Base-by-base conservation (phyloP, 2,888 invertebrate genomes). In the Heliconius charithonia region DNA sequence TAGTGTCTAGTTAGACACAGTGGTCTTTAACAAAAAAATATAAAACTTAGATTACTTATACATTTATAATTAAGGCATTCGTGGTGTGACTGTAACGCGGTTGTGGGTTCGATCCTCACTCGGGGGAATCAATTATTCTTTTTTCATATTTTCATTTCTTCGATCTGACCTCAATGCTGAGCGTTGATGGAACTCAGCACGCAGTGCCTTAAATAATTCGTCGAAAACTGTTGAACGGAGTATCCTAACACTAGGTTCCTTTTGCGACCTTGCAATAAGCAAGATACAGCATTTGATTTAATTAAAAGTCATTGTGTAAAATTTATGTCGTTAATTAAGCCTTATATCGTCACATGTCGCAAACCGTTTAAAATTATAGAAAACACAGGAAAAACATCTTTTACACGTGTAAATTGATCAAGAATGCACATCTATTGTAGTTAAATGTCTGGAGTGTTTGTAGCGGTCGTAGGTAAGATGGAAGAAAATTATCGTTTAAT, bases 331-430 rank as follows among this genome's bases (percentile, higher is more conserved):
- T 74, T 32, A 63, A 56, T 76, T 51, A 32, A 65, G n/a, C 65
- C 4, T 71, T 32, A 76, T 63, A 51, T 76, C 75, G 77, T 79
- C 80, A 80, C 80, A 81, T 79, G 81, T 73, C 37, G 41, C 37
- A 51, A 66, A 78, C 16, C 59, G 75, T 78, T 76, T 29, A 74
- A 76, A 77, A 75, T 16, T 75, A 65, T 74, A 32, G 22, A 80
- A 51, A 70, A 41, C 22, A 66, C 51, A 67, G 74, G 70, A 76
- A 76, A 74, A 78, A 74, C 56, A 79, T 29, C 63, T 25, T 59
- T 27, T 78, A 32, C 83, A 80, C 82, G 83, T 82, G 82, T 51
- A 71, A 72, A 72, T 32, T n/a, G 72, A 80, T 75, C 75, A 75
- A 80, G 37, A 45, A 63, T 74, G 45, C 25, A 79, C 73, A 22